Evolutionary conservation across 2,888 invertebrate genomes (phyloP).

Genomic region (Meandrusa payeni): DNA sequence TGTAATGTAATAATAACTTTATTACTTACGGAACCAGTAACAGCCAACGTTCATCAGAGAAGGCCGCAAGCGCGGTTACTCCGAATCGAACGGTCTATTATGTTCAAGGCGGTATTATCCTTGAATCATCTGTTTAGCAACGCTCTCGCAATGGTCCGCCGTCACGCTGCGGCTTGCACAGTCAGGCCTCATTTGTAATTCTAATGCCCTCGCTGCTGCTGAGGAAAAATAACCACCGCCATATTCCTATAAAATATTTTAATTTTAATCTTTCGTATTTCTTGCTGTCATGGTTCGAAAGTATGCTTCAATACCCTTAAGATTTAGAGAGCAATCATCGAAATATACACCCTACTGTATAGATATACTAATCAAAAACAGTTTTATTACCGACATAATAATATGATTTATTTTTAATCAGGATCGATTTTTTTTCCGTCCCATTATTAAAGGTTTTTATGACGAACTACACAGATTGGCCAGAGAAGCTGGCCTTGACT

Average conservation of each 20-base stretch:
- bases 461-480: too few species aligned
- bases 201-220: constrained; percentile 38
- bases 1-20: too few species aligned
- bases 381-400: too few species aligned
- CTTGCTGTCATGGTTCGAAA: too few species aligned
- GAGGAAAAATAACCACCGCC: constrained; percentile 21
- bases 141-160: constrained; percentile 43
- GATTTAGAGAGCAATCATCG: too few species aligned
- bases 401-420: too few species aligned
- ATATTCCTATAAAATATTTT: constrained; percentile 16
- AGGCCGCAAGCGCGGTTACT: constrained; percentile 15
- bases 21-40: constrained; percentile 4
- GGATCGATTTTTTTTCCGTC: too few species aligned
- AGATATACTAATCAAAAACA: too few species aligned
- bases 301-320: too few species aligned
- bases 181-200: constrained; percentile 54
- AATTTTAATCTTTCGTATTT: constrained; percentile 2
- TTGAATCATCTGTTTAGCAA: constrained; percentile 54
- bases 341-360: too few species aligned
- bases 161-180: constrained; percentile 36
- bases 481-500: too few species aligned
- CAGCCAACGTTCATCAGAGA: background rate
- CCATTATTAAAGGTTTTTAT: too few species aligned
- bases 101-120: constrained; percentile 43
- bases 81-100: constrained; percentile 33